phyloP scores from a whole-genome alignment of 2,113 vertebrate genomes.

The Oryzias celebensis region DNA sequence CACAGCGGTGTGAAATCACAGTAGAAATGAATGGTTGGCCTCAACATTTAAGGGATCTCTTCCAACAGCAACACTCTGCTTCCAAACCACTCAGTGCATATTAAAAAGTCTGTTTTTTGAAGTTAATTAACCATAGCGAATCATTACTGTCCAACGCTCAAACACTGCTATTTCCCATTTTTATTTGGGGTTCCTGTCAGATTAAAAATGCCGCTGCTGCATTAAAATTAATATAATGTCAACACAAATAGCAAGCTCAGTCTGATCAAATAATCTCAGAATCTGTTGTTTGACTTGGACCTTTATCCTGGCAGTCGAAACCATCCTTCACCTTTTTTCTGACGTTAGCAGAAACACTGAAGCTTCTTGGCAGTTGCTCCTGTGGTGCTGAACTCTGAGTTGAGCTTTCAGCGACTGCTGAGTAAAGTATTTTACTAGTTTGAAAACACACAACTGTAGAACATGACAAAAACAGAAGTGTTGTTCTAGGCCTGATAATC shows the following conservation, averaged over 20 bases:
- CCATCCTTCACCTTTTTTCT: constrained; percentile 7
- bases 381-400: neutral
- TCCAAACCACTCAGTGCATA: constrained; percentile 12
- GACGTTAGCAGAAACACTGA: neutral
- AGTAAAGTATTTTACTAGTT: neutral
- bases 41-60: constrained; percentile 11
- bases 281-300: constrained; percentile 1
- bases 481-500: no score
- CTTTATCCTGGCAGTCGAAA: neutral
- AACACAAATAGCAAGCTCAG: neutral
- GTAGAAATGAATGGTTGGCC: constrained; percentile 11
- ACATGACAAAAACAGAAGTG: no score
- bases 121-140: constrained; percentile 33
- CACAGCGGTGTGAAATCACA: neutral
- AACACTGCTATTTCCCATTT: constrained; percentile 20
- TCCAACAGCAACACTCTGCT: constrained; percentile 31
- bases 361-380: neutral
- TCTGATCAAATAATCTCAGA: constrained; percentile 11
- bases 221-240: constrained; percentile 11
- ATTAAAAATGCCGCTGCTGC: constrained; percentile 11
- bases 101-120: constrained; percentile 20
- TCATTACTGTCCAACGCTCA: constrained; percentile 9
- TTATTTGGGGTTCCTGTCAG: constrained; percentile 16
- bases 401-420: constrained; percentile 2
- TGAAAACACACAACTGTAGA: no score